Base-by-base conservation (phyloP, 2,797 vertebrate genomes). In the Balearica regulorum region DNA sequence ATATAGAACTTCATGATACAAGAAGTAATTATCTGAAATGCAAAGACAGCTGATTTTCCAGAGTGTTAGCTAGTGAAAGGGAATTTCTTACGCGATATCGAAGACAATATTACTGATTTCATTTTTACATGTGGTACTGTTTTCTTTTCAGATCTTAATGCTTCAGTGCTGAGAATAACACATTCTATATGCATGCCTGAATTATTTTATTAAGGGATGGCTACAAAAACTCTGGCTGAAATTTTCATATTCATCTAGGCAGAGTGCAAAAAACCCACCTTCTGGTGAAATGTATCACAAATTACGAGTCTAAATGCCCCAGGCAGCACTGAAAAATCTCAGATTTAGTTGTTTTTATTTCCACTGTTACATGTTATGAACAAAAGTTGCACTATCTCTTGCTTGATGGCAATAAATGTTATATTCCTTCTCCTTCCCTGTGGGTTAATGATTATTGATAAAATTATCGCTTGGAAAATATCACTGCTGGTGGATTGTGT, bases 41-140 rank as follows among this genome's bases (percentile, higher is more conserved):
- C 95, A 95, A 72, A 81, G 95, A 75, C 84, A 92, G 94, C 69
- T 94, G 93, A 96, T 96, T 96, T 94, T 96, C 72, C 90, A 73
- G 69, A 84, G 79, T 16, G 16, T 87, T 86, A 92, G 89, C 82
- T 70, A 81, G 31, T 58, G 79, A 87, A 85, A 90, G 54, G 79
- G 93, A 87, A 93, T 91, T 95, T 93, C 73, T 90, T 92, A 72
- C 1, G 6, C 0, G 1, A 58, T 83, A 95, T 44, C 0, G 1
- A 91, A 83, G 76, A 91, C 76, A 95, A 65, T 88, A 94, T 94
- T 91, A 92, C 89, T 35, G 84, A 93, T 95, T 91, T 92, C 69
- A 62, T 76, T 92, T 94, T 78, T 66, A 81, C 72, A 81, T 70
- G 61, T 7, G 1, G 39, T 66, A 72, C 68, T 75, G 83, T 89